Conservation (phyloP, 2,797 vertebrate genomes). For the Leptoclinus maculatus region DNA sequence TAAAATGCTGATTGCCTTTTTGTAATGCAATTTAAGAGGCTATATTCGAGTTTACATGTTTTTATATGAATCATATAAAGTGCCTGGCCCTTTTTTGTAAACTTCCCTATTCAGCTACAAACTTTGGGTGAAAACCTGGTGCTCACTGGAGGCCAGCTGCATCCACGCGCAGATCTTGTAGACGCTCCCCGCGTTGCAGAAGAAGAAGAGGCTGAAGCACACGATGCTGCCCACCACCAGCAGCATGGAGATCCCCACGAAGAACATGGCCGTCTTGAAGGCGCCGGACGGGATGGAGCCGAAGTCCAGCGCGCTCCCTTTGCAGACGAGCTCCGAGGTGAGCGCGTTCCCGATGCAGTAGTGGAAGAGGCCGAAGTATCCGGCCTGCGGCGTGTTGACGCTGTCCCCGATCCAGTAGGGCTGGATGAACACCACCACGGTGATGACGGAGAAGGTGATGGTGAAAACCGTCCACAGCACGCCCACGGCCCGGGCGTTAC, state of each 20-base stretch:
- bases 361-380: conserved; percentile 97
- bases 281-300: conserved; percentile 95
- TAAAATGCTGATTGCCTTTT: too few species aligned
- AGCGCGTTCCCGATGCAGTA: conserved; percentile 98
- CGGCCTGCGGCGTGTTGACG: conserved; percentile 94
- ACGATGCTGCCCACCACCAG: conserved; percentile 94
- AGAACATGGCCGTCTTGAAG: conserved; percentile 99
- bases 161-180: conserved; percentile 99
- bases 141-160: conserved; percentile 96
- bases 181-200: conserved; percentile 96
- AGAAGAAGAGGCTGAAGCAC: conserved; percentile 96
- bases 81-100: background rate
- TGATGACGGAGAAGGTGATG: conserved; percentile 94
- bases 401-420: conserved; percentile 99
- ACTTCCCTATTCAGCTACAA: background rate
- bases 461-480: conserved; percentile 97
- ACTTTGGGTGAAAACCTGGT: background rate
- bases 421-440: conserved; percentile 96
- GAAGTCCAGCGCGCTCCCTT: conserved; percentile 95
- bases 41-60: background rate
- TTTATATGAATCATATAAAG: background rate
- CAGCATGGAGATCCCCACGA: conserved; percentile 94
- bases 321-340: conserved; percentile 95
- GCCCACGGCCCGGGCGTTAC: conserved; percentile 93
- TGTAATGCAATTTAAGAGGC: background rate